Conservation (phyloP, 2,888 invertebrate genomes). For the Hyposoter didymator region DNA sequence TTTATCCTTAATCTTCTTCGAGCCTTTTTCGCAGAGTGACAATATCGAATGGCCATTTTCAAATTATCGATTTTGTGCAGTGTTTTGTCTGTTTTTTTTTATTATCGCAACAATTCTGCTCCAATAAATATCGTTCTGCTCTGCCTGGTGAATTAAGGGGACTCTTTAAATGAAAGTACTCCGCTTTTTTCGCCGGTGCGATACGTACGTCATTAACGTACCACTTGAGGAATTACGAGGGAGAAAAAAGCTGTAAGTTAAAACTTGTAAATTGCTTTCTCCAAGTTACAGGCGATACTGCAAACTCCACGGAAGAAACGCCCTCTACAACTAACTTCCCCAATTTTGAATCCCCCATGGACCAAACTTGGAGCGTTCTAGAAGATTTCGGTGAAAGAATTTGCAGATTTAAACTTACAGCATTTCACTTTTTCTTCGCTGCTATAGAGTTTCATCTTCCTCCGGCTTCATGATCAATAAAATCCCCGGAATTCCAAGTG, state of each 20-base stretch:
- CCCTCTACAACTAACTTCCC: slow-evolving; percentile 31
- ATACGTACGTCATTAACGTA: slow-evolving; percentile 13
- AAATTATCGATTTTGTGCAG: neutral
- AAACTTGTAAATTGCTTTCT: slow-evolving; percentile 41
- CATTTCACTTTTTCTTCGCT: slow-evolving; percentile 12
- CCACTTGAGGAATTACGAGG: slow-evolving; percentile 18
- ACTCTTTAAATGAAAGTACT: neutral
- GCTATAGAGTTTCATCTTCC: neutral
- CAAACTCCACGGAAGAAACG: neutral
- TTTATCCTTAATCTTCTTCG: slow-evolving; percentile 12
- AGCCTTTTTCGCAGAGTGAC: neutral
- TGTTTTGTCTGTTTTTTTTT: neutral
- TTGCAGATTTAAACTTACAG: slow-evolving; percentile 11
- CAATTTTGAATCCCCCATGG: slow-evolving; percentile 34
- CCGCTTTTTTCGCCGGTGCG: neutral
- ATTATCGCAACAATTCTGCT: neutral
- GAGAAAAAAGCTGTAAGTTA: slow-evolving; percentile 32
- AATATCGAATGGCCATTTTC: neutral
- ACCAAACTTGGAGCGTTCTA: slow-evolving; percentile 16
- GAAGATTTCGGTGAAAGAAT: slow-evolving; percentile 27
- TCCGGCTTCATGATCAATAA: neutral
- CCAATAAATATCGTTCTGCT: neutral
- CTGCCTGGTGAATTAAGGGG: neutral
- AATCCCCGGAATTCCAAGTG: neutral
- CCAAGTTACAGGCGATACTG: slow-evolving; percentile 19